Evolutionary conservation across 2,113 vertebrate species (phyloP).

Genomic region (Gambusia holbrooki): DNA sequence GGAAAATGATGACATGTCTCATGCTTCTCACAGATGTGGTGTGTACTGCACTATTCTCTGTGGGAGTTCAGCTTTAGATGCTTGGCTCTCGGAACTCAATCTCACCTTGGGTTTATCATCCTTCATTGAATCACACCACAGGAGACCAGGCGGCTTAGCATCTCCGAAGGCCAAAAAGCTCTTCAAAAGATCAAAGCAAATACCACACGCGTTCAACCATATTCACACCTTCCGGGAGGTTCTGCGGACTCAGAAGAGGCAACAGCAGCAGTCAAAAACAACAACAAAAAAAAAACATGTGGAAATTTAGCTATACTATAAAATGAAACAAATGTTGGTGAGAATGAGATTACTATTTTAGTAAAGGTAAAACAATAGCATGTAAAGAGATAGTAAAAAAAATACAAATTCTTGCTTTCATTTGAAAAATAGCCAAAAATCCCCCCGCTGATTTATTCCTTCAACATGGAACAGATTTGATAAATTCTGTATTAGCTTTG

Average conservation of each 20-base stretch:
- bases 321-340: neutral
- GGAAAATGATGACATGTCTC: neutral
- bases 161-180: constrained; percentile 64
- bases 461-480: too few species aligned
- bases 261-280: neutral
- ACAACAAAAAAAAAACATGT: neutral
- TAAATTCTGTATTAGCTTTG: too few species aligned
- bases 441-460: too few species aligned
- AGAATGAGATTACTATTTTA: neutral
- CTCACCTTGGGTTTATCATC: constrained; percentile 57
- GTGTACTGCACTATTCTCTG: constrained; percentile 30
- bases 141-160: constrained; percentile 17
- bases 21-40: neutral
- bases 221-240: constrained; percentile 17
- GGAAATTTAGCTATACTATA: neutral
- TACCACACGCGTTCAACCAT: constrained; percentile 33
- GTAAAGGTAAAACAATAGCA: neutral
- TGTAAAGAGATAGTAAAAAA: neutral
- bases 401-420: neutral
- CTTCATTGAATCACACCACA: constrained; percentile 40
- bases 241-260: constrained; percentile 11
- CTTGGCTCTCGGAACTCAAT: constrained; percentile 29
- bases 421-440: neutral
- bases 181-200: constrained; percentile 68
- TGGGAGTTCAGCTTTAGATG: constrained; percentile 51